Conservation (phyloP, 2,797 vertebrate genomes). For the Chaetodon trifasciatus region DNA sequence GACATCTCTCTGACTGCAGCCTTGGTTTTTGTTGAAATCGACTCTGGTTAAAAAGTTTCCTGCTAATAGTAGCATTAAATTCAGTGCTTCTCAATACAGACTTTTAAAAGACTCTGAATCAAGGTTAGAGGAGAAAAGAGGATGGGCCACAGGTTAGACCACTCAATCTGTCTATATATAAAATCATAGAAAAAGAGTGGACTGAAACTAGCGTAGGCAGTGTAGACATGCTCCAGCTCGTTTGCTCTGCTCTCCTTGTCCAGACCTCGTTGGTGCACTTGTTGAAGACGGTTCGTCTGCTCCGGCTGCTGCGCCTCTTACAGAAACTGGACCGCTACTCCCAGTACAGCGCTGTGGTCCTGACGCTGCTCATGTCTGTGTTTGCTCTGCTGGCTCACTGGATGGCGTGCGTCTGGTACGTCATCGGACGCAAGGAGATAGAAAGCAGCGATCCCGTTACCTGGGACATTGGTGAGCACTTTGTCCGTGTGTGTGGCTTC, state of each 20-base stretch:
- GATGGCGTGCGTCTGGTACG: constrained; percentile 97
- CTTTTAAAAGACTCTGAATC: neutral
- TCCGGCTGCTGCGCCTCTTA: constrained; percentile 92
- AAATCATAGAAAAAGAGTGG: neutral
- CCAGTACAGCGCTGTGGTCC: constrained; percentile 96
- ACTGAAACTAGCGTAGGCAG: neutral
- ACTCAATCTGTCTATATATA: neutral
- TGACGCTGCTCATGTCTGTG: constrained; percentile 95
- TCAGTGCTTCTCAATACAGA: neutral
- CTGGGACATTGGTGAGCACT: constrained; percentile 94
- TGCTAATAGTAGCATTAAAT: constrained; percentile 13
- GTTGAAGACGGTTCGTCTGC: constrained; percentile 93
- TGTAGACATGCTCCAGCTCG: too few species aligned
- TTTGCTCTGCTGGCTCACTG: constrained; percentile 97
- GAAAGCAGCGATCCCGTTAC: constrained; percentile 91
- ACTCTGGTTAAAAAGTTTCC: neutral
- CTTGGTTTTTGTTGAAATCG: neutral
- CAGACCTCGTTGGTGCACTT: constrained; percentile 95
- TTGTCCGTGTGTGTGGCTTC: constrained; percentile 3
- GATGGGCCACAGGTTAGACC: constrained; percentile 3
- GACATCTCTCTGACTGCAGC: constrained; percentile 30
- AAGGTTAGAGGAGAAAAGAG: constrained; percentile 11
- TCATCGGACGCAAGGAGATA: constrained; percentile 94
- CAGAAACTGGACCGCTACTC: constrained; percentile 98
- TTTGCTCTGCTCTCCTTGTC: neutral